phyloP scores from a whole-genome alignment of 2,888 invertebrate genomes.

The Lottia gigantea region DNA sequence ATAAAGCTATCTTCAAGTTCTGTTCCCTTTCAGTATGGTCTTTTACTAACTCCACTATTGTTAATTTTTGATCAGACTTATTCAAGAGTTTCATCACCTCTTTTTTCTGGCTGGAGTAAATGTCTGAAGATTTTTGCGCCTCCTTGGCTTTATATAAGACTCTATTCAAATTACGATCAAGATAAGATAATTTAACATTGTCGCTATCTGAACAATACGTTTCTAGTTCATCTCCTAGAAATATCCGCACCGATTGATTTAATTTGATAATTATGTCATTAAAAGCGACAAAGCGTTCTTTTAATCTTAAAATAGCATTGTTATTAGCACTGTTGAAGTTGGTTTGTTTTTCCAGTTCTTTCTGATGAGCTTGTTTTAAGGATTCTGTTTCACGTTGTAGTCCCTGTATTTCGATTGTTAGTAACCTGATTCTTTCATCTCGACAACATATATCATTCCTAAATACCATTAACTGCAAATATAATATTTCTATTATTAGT shows the following conservation, averaged over 20 bases:
- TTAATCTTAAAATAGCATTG: constrained; percentile 40
- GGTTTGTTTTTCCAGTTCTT: constrained; percentile 42
- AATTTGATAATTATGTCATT: constrained; percentile 37
- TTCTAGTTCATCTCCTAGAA: constrained; percentile 27
- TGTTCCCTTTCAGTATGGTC: constrained; percentile 46
- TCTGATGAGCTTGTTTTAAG: constrained; percentile 32
- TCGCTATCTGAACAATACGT: constrained; percentile 30
- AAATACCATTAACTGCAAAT: constrained; percentile 34
- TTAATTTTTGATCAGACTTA: constrained; percentile 28
- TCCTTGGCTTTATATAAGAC: constrained; percentile 34
- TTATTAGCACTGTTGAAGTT: constrained; percentile 50
- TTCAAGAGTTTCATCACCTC: constrained; percentile 35
- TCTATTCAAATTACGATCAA: constrained; percentile 40
- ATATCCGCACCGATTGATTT: constrained; percentile 36
- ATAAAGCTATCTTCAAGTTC: constrained; percentile 35
- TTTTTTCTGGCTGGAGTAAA: constrained; percentile 32
- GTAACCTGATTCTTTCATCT: constrained; percentile 18
- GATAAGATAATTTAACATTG: constrained; percentile 35
- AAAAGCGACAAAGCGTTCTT: constrained; percentile 40
- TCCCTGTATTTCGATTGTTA: constrained; percentile 28
- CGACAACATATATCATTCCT: constrained; percentile 31
- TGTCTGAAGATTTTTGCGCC: constrained; percentile 30
- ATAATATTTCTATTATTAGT: too few species aligned
- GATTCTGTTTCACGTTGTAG: constrained; percentile 32
- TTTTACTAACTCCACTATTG: constrained; percentile 39